Conservation (phyloP, 2,888 invertebrate genomes). For the Drosophila nigricruria region DNA sequence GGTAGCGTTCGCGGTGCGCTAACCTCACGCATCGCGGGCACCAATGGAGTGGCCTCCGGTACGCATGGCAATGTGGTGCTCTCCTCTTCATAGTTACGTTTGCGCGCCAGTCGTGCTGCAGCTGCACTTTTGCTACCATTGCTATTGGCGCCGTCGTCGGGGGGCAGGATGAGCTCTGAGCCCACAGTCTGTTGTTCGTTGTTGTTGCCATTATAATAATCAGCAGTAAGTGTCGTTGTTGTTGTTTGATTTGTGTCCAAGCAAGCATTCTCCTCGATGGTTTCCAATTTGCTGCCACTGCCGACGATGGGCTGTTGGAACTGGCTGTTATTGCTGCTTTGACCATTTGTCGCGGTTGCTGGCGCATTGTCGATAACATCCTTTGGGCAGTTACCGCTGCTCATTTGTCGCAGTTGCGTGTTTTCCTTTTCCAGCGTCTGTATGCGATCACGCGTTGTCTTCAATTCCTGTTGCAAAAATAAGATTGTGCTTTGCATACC, state of each 20-base stretch:
- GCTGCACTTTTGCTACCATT: slow-evolving; percentile 55
- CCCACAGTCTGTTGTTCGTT: slow-evolving; percentile 45
- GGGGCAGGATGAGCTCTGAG: slow-evolving; percentile 35
- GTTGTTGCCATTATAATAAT: slow-evolving; percentile 57
- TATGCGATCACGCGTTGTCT: slow-evolving; percentile 91
- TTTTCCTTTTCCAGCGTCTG: slow-evolving; percentile 88
- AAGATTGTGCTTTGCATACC: slow-evolving; percentile 99
- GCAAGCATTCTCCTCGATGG: slow-evolving; percentile 76
- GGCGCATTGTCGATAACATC: slow-evolving; percentile 32
- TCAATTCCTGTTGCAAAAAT: slow-evolving; percentile 96
- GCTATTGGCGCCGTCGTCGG: slow-evolving; percentile 51
- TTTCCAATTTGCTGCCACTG: slow-evolving; percentile 66
- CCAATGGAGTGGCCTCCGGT: slow-evolving; percentile 40
- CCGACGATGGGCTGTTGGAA: slow-evolving; percentile 42
- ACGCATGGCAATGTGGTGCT: slow-evolving; percentile 28
- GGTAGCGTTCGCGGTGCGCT: slow-evolving; percentile 78
- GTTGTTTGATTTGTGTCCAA: slow-evolving; percentile 41
- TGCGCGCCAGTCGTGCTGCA: slow-evolving; percentile 72
- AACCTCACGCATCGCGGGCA: slow-evolving; percentile 55
- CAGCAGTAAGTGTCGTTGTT: slow-evolving; percentile 18
- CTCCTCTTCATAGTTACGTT: slow-evolving; percentile 83
- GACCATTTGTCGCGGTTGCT: slow-evolving; percentile 53
- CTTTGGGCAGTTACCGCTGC: slow-evolving; percentile 38
- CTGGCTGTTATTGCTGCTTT: slow-evolving; percentile 46
- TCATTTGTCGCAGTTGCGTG: slow-evolving; percentile 75